These are phyloP conservation scores for Solenopsis invicta DNA, from an alignment of 1,140 invertebrate genomes.

Conservation along the genomic window DNA sequence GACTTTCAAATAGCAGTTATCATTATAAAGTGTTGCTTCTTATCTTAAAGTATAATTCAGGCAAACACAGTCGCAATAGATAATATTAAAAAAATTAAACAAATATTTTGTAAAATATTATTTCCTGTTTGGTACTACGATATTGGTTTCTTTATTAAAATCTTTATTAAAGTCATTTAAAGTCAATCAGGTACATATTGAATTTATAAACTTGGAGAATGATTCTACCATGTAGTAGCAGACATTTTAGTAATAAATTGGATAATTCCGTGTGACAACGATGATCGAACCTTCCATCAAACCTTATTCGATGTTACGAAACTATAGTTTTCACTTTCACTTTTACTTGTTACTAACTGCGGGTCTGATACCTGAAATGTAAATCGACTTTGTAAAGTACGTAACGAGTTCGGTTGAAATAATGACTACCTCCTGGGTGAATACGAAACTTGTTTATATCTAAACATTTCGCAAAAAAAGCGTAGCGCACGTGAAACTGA, in stretches of 20 bases:
- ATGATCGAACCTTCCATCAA: constrained; percentile 3
- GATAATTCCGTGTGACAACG: constrained; percentile 22
- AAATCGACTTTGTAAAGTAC: constrained; percentile 37
- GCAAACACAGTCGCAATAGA: not conserved
- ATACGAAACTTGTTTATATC: constrained; percentile 10
- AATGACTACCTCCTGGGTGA: not conserved
- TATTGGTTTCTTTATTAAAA: too few species aligned
- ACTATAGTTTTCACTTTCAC: constrained; percentile 66
- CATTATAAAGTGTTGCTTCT: not conserved
- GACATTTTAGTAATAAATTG: not conserved
- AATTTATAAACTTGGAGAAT: not conserved
- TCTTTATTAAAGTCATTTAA: not conserved
- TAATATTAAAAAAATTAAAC: not conserved
- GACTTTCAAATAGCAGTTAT: not conserved
- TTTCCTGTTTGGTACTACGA: not conserved
- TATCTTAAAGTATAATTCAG: not conserved
- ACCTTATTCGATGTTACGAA: constrained; percentile 52
- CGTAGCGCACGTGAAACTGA: not conserved
- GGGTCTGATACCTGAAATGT: constrained; percentile 46
- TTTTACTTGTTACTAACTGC: constrained; percentile 66
- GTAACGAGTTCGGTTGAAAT: constrained; percentile 24
- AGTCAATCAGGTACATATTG: not conserved
- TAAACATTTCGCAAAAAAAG: not conserved
- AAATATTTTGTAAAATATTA: not conserved
- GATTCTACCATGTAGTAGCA: not conserved